Evolutionary conservation across 2,888 invertebrate species (phyloP).

Genomic region (Drosophila siamana): DNA sequence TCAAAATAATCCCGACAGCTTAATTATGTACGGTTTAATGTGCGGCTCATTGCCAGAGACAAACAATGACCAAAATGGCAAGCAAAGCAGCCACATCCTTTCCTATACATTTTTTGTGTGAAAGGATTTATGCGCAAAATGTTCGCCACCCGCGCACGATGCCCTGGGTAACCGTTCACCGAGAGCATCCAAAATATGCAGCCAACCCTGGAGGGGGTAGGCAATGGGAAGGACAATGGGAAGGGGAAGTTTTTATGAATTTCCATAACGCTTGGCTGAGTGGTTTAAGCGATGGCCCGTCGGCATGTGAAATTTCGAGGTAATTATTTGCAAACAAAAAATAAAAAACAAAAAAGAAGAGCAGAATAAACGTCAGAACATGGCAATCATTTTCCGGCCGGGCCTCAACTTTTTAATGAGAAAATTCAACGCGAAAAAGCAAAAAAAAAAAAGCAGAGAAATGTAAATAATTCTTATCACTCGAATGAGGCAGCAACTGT

Average conservation of each 20-base stretch:
- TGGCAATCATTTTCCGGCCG: constrained; percentile 67
- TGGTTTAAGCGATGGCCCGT: constrained; percentile 63
- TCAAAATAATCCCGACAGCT: constrained; percentile 84
- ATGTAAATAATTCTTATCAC: constrained; percentile 75
- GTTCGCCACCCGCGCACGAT: constrained; percentile 69
- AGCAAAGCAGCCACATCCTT: constrained; percentile 44
- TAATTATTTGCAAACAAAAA: constrained; percentile 75
- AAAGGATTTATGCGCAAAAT: constrained; percentile 79
- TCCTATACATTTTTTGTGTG: constrained; percentile 44
- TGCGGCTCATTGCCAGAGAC: constrained; percentile 71
- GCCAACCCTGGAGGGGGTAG: too few relatives aligned
- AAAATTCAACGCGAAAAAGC: constrained; percentile 47
- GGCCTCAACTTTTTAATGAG: constrained; percentile 75
- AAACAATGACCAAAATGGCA: constrained; percentile 54
- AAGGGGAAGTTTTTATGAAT: constrained; percentile 57
- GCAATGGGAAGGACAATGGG: too few relatives aligned
- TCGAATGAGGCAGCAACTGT: constrained; percentile 61
- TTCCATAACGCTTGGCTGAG: constrained; percentile 75
- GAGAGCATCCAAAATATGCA: background rate
- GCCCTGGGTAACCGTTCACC: constrained; percentile 4
- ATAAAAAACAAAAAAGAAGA: constrained; percentile 15
- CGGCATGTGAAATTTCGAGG: constrained; percentile 60
- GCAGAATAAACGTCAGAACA: constrained; percentile 53
- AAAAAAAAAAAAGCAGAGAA: constrained; percentile 31
- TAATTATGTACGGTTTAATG: constrained; percentile 81